Evolutionary conservation across 1,140 invertebrate genomes (phyloP).

Genomic region (Panonychus citri): DNA sequence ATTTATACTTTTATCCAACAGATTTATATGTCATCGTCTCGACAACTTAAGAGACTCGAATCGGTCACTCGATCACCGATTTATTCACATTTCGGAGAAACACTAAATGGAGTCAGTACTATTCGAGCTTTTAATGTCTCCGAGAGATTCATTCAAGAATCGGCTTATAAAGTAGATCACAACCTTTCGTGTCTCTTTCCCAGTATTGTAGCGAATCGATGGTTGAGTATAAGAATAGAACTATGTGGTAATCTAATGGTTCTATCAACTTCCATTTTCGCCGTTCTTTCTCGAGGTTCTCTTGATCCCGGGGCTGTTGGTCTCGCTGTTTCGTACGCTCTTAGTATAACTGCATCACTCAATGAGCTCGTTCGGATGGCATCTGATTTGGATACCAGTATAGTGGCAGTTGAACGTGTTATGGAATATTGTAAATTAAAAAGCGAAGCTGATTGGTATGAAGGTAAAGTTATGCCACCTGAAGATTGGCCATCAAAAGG

Average conservation of each 20-base stretch:
- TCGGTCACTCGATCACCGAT: conserved; percentile 29
- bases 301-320: conserved; percentile 29
- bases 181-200: conserved; percentile 70
- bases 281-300: conserved; percentile 22
- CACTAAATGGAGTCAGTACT: conserved; percentile 21
- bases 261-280: conserved; percentile 27
- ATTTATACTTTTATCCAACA: conserved; percentile 35
- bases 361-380: conserved; percentile 33
- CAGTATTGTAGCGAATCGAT: conserved; percentile 22
- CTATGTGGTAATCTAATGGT: conserved; percentile 29
- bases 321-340: conserved; percentile 29
- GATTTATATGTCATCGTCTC: conserved; percentile 27
- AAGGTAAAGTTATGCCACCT: no score
- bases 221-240: conserved; percentile 29
- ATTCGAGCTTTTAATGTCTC: conserved; percentile 22
- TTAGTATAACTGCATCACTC: conserved; percentile 45
- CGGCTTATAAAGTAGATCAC: conserved; percentile 32
- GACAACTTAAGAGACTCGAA: conserved; percentile 30
- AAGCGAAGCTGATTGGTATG: conserved; percentile 7
- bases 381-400: conserved; percentile 34
- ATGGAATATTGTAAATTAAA: conserved; percentile 30
- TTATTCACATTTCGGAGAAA: conserved; percentile 28
- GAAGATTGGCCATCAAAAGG: background rate
- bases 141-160: conserved; percentile 19
- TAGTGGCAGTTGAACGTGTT: conserved; percentile 36